Conservation (phyloP, 2,888 invertebrate genomes). For the Trissolcus brochymenae region DNA sequence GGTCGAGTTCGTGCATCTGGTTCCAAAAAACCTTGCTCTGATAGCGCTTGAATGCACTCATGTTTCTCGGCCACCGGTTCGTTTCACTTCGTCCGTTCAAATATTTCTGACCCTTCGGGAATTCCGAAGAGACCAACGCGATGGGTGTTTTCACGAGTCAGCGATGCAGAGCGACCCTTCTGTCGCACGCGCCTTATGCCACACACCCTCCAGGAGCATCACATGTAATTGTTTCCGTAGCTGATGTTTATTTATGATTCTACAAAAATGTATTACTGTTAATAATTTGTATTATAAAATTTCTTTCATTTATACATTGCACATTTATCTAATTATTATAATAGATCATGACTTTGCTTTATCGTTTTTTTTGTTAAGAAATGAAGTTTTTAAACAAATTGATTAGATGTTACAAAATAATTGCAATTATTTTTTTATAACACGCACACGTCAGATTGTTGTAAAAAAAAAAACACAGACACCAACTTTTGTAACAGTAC, state of each 20-base stretch:
- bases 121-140: conserved; percentile 36
- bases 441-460: neutral
- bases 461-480: neutral
- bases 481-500: neutral
- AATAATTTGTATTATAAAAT: neutral
- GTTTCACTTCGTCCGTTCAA: neutral
- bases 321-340: too few relatives aligned
- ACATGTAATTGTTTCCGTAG: conserved; percentile 1
- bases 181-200: conserved; percentile 64
- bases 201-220: conserved; percentile 60
- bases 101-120: neutral
- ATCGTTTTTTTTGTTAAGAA: too few relatives aligned
- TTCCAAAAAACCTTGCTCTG: conserved; percentile 73
- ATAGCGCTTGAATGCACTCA: conserved; percentile 72
- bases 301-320: too few relatives aligned
- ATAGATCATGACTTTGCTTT: too few relatives aligned
- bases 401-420: too few relatives aligned
- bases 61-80: conserved; percentile 48
- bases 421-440: neutral
- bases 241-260: neutral
- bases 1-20: conserved; percentile 70
- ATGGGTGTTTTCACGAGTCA: conserved; percentile 65
- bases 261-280: neutral
- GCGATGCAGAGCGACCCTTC: conserved; percentile 63
- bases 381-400: too few relatives aligned